A percentile compares a stretch with the other conserved stretches of the same genome.
These are phyloP conservation scores for Chelon auratus DNA, from an alignment of 2,797 vertebrate genomes.

Conservation along the genomic window DNA sequence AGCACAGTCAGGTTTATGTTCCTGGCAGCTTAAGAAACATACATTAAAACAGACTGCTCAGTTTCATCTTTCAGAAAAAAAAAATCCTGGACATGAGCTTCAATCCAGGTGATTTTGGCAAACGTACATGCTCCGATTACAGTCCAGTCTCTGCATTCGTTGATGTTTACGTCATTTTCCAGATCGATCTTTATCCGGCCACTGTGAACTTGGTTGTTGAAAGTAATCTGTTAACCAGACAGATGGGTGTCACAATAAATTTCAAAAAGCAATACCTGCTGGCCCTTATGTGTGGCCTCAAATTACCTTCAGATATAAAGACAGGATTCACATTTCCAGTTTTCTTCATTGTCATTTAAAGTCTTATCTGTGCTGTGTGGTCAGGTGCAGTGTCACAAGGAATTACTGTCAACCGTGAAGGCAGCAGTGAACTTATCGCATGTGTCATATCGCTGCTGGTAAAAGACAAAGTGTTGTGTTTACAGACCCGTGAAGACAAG, in stretches of 20 bases:
- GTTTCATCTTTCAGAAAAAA: not conserved
- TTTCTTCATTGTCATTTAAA: not conserved
- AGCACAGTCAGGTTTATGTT: constrained; percentile 91
- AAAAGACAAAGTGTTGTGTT: constrained; percentile 22
- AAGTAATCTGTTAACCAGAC: constrained; percentile 86
- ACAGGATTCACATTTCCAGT: not conserved
- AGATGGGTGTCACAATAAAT: not conserved
- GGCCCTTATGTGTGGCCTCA: not conserved
- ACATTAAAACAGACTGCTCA: not conserved
- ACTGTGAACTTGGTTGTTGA: constrained; percentile 93
- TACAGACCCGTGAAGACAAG: not conserved
- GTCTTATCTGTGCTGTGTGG: not conserved
- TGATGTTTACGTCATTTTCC: constrained; percentile 88
- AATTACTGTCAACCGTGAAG: not conserved
- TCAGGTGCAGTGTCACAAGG: not conserved
- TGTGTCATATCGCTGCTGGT: constrained; percentile 2
- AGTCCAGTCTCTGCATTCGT: constrained; percentile 85
- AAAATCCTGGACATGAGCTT: not conserved
- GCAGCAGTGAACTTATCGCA: constrained; percentile 22
- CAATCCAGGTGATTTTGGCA: constrained; percentile 16
- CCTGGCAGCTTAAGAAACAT: constrained; percentile 82
- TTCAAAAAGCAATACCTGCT: not conserved
- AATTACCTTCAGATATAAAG: not conserved
- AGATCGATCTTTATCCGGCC: constrained; percentile 93
- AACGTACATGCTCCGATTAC: constrained; percentile 90